Evolutionary conservation across 2,113 vertebrate genomes (phyloP).

Genomic region (Lasiurus cinereus): DNA sequence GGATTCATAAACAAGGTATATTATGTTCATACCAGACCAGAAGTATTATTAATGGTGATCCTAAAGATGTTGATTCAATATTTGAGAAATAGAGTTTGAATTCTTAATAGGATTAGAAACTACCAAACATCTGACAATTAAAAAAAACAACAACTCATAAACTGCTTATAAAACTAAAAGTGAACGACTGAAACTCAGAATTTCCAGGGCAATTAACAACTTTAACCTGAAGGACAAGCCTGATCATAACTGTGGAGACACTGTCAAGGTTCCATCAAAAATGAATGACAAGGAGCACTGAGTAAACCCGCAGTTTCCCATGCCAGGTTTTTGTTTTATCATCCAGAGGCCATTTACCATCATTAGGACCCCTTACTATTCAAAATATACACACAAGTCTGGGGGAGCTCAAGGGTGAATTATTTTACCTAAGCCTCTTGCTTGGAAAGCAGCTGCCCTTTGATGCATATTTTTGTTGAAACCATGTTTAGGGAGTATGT

Average conservation of each 20-base stretch:
- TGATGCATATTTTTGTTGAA: slow-evolving; percentile 38
- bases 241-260: not conserved
- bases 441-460: slow-evolving; percentile 53
- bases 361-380: slow-evolving; percentile 6
- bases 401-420: slow-evolving; percentile 17
- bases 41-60: not conserved
- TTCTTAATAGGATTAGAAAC: slow-evolving; percentile 47
- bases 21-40: not conserved
- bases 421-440: slow-evolving; percentile 45
- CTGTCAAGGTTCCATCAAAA: not conserved
- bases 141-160: slow-evolving; percentile 24
- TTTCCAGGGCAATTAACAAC: slow-evolving; percentile 29
- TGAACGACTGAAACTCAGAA: slow-evolving; percentile 30
- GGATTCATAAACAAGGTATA: not conserved
- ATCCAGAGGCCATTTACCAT: slow-evolving; percentile 24
- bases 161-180: slow-evolving; percentile 57
- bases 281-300: not conserved
- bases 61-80: not conserved
- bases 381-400: not conserved
- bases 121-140: not conserved
- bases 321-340: not conserved
- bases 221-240: not conserved
- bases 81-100: not conserved
- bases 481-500: not conserved
- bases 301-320: not conserved